phyloP scores from a whole-genome alignment of 2,888 invertebrate genomes.

The Conops quadrifasciatus region DNA sequence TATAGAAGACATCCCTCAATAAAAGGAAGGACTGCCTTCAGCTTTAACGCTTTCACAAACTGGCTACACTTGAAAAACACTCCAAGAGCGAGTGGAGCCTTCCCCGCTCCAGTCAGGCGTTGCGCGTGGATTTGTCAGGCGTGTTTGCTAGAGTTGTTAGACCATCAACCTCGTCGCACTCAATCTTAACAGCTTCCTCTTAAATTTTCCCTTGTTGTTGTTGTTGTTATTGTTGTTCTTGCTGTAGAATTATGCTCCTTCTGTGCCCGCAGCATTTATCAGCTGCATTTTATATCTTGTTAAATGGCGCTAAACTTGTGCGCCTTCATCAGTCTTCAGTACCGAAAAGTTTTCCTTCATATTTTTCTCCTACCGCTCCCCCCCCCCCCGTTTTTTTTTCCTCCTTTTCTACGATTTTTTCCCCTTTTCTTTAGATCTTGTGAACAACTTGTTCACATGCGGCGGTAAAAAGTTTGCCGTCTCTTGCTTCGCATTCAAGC shows the following conservation, averaged over 20 bases:
- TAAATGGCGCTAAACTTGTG: constrained; percentile 12
- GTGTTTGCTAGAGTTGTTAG: too few species aligned
- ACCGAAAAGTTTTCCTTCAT: background rate
- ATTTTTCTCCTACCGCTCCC: background rate
- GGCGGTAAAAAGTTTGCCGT: constrained; percentile 12
- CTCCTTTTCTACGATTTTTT: background rate
- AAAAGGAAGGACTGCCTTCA: too few species aligned
- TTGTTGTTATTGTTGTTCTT: background rate
- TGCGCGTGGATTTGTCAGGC: too few species aligned
- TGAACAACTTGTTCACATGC: background rate
- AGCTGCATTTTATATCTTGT: constrained; percentile 30
- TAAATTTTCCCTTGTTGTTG: too few species aligned
- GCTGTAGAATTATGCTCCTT: background rate
- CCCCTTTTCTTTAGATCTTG: background rate
- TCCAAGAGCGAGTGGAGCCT: too few species aligned
- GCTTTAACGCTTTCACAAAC: too few species aligned
- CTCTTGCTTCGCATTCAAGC: background rate
- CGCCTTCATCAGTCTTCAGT: background rate
- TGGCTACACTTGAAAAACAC: too few species aligned
- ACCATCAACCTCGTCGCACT: too few species aligned
- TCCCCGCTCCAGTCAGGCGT: too few species aligned
- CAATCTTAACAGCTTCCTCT: too few species aligned
- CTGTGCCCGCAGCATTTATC: background rate
- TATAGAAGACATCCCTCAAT: too few species aligned
- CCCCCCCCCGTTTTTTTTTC: background rate